Conservation (phyloP, 2,888 invertebrate genomes). For the Gymnosoma rotundatum region DNA sequence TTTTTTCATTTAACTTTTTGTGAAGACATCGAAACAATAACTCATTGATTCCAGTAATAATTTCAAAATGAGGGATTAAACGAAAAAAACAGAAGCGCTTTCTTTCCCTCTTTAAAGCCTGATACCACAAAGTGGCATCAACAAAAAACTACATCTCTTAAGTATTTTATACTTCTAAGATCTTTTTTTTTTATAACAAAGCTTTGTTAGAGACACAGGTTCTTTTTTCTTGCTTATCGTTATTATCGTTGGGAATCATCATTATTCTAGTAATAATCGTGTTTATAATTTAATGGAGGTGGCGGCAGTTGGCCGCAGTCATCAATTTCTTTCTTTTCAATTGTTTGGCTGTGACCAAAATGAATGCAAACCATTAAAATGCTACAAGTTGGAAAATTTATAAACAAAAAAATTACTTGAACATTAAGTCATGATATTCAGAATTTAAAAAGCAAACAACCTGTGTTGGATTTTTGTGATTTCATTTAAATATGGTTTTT, state of each 20-base stretch:
- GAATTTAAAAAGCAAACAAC: conserved; percentile 6
- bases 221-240: conserved; percentile 13
- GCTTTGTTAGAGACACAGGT: conserved; percentile 26
- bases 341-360: conserved; percentile 33
- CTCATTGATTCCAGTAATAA: conserved; percentile 46
- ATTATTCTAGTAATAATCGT: conserved; percentile 66
- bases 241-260: conserved; percentile 42
- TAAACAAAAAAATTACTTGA: conserved; percentile 34
- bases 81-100: conserved; percentile 61
- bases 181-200: conserved; percentile 26
- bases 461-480: conserved; percentile 32
- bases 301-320: conserved; percentile 67
- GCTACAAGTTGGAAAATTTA: conserved; percentile 32
- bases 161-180: conserved; percentile 5
- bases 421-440: conserved; percentile 18
- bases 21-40: conserved; percentile 62
- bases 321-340: conserved; percentile 38
- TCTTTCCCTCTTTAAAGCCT: conserved; percentile 27
- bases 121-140: conserved; percentile 22
- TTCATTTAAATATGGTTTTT: conserved; percentile 37
- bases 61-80: conserved; percentile 38
- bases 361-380: conserved; percentile 54
- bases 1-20: conserved; percentile 13
- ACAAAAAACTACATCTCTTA: conserved; percentile 29
- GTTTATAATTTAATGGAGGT: conserved; percentile 69